phyloP scores from a whole-genome alignment of 2,888 invertebrate species.

The Scelioninae gen. 2 region DNA sequence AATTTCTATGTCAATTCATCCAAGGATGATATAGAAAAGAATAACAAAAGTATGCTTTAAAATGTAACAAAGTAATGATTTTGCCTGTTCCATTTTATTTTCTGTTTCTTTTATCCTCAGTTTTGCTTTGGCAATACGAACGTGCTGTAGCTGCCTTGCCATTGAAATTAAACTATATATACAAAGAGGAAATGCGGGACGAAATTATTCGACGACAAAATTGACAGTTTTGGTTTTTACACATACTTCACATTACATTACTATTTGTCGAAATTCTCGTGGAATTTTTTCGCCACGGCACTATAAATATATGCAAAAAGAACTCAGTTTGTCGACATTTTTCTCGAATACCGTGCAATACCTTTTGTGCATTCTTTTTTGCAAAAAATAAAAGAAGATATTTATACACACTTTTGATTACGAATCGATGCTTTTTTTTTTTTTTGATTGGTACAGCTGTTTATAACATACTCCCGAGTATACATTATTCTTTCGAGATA shows the following conservation, averaged over 20 bases:
- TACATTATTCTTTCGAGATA: background rate
- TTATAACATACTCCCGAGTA: slow-evolving; percentile 1
- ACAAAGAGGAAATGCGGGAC: slow-evolving; percentile 46
- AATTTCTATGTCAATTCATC: too few relatives aligned
- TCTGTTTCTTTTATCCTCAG: slow-evolving; percentile 44
- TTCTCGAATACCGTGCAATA: slow-evolving; percentile 41
- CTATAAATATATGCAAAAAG: slow-evolving; percentile 41
- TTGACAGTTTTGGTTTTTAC: slow-evolving; percentile 31
- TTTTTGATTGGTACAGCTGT: slow-evolving; percentile 20
- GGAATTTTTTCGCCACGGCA: slow-evolving; percentile 8
- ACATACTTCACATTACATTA: slow-evolving; percentile 7
- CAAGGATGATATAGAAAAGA: too few relatives aligned
- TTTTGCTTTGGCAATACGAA: slow-evolving; percentile 59
- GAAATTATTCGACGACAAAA: slow-evolving; percentile 10
- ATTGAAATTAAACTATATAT: slow-evolving; percentile 62
- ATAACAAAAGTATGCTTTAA: too few relatives aligned
- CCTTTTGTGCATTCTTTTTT: slow-evolving; percentile 17
- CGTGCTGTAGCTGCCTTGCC: slow-evolving; percentile 47
- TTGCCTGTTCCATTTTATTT: slow-evolving; percentile 16
- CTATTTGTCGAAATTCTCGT: slow-evolving; percentile 3
- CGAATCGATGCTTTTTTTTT: slow-evolving; percentile 2
- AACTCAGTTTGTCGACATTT: slow-evolving; percentile 28
- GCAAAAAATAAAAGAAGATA: too few relatives aligned
- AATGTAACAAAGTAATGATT: too few relatives aligned
- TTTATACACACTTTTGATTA: slow-evolving; percentile 33